Conservation (phyloP, 1,140 invertebrate species). For the Cydia pomonella region DNA sequence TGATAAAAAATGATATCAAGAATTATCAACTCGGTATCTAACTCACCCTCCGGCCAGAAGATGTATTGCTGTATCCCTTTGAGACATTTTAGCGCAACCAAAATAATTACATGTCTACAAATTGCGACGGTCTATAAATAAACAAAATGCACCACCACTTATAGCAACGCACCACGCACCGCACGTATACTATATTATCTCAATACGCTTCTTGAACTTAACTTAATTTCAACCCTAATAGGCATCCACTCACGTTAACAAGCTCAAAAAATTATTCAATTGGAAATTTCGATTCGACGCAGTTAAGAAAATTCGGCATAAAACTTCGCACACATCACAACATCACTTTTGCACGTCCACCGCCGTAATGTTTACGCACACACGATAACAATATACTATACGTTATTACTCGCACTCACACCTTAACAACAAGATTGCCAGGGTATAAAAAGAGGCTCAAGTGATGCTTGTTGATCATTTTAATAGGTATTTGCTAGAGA, state of each 20-base stretch:
- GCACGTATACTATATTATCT: conserved; percentile 3
- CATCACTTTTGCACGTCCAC: conserved; percentile 43
- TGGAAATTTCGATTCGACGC: conserved; percentile 24
- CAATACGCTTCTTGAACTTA: background rate
- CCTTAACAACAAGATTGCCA: conserved; percentile 52
- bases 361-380: conserved; percentile 53
- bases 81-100: conserved; percentile 83
- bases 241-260: background rate
- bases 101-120: conserved; percentile 76
- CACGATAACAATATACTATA: conserved; percentile 29
- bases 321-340: conserved; percentile 46
- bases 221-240: conserved; percentile 39
- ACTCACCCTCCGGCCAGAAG: conserved; percentile 93
- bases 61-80: conserved; percentile 91
- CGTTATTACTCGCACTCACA: conserved; percentile 41
- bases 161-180: conserved; percentile 44
- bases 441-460: background rate
- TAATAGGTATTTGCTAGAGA: background rate
- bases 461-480: background rate
- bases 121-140: conserved; percentile 77
- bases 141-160: conserved; percentile 72
- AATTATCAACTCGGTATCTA: conserved; percentile 36
- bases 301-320: conserved; percentile 35
- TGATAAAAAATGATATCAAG: conserved; percentile 40
- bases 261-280: background rate